A percentile compares a stretch with the other conserved stretches of the same genome.
phyloP scores from a whole-genome alignment of 2,113 vertebrate genomes.

The Butorides virescens region DNA sequence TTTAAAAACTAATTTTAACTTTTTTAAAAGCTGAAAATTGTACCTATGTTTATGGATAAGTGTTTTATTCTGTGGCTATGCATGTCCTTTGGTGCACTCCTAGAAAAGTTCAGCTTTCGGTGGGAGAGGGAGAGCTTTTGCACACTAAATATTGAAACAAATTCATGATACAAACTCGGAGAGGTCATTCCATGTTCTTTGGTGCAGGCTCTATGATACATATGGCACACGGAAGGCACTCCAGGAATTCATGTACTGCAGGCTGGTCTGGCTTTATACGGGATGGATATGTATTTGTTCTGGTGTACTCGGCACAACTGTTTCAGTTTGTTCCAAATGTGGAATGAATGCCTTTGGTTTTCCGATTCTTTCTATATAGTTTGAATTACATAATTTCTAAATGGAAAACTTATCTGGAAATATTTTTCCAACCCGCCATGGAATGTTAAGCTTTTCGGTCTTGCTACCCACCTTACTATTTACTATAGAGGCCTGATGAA shows the following conservation, averaged over 20 bases:
- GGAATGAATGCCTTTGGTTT: not conserved
- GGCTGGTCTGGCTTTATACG: not conserved
- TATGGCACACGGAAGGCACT: not conserved
- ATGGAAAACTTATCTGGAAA: not conserved
- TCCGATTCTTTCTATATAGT: not conserved
- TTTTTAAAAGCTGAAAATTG: not conserved
- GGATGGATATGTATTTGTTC: not conserved
- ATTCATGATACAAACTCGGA: not conserved
- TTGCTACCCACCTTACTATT: not conserved
- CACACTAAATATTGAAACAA: not conserved
- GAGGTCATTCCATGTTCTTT: not conserved
- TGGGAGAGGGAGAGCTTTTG: not conserved
- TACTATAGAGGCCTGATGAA: not conserved
- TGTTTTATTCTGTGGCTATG: not conserved
- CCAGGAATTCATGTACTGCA: not conserved
- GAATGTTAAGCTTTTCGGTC: not conserved
- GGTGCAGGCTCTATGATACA: accelerated
- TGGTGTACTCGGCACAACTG: accelerated
- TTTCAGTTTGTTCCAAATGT: not conserved
- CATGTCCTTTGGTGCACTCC: not conserved
- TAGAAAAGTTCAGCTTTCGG: not conserved
- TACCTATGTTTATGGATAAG: not conserved
- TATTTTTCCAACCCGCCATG: not conserved
- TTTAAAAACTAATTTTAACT: not conserved
- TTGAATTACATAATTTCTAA: not conserved